Base-by-base conservation (phyloP, 2,888 invertebrate species). In the Melanophora roralis region DNA sequence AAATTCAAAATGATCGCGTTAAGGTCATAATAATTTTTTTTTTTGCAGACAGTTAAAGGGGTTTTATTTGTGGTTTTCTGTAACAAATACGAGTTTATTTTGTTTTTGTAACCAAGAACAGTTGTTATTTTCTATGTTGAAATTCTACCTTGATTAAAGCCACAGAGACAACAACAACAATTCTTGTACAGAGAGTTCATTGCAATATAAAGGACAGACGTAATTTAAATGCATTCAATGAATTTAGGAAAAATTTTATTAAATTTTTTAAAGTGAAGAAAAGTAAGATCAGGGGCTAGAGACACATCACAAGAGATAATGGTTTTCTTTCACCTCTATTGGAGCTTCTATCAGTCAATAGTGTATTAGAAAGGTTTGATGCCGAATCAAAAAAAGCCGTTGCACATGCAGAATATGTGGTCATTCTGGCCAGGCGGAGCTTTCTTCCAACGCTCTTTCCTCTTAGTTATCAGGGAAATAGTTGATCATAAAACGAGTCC, bases 1-100 rank as follows among this genome's bases (percentile, higher is more conserved):
- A 27, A 53, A 53, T 40, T 53, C 16, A 51, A 67, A 53, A 64
- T 47, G 73, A 64, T 64, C 64, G 27, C 55, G 45, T 64, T 64
- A 73, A 73, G 73, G 73, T 57, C 73, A 64, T 36, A 47, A 53
- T 23, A 36, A 62, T 69, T 34, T 21, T 11, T 71, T 51, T 64
- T 64, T 53, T n/a, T 19, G 6, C 12, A 21, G 32, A 9, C 55
- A 55, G 38, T 73, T 73, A 40, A 49, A 64, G 59, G 45, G 47
- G 64, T 73, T 55, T 55, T 21, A 23, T 6, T 11, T 11, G 49
- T 38, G 19, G 36, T 57, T 57, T 57, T 32, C n/a, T 34, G 21
- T 34, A 45, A 43, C 43, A 19, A 64, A 11, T 43, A 7, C 32
- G 53, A 23, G 19, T 53, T 5, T 27, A 27, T n/a, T n/a, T n/a